These are phyloP conservation scores for Lymantria dispar DNA, from an alignment of 2,888 invertebrate genomes.

Conservation along the genomic window DNA sequence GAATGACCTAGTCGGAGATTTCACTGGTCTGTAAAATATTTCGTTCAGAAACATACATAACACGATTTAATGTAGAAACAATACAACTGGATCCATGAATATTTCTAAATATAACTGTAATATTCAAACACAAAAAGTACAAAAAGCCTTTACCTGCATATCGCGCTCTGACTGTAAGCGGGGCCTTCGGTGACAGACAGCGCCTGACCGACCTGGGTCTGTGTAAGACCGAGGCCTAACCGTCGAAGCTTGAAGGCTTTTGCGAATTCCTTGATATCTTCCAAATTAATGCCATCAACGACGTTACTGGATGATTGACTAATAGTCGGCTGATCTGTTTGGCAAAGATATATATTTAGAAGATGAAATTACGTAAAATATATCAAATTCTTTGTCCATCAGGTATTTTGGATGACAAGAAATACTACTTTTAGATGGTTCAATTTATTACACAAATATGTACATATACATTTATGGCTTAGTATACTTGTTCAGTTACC, in stretches of 20 bases:
- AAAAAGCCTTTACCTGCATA: slow-evolving; percentile 91
- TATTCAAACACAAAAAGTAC: slow-evolving; percentile 1
- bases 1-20: not conserved
- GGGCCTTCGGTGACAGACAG: slow-evolving; percentile 98
- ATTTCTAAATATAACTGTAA: slow-evolving; percentile 4
- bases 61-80: slow-evolving; percentile 1
- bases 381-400: no score
- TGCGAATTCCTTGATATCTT: slow-evolving; percentile 99
- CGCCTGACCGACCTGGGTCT: slow-evolving; percentile 98
- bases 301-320: slow-evolving; percentile 97
- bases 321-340: slow-evolving; percentile 93
- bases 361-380: no score
- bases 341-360: slow-evolving; percentile 9
- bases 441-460: no score
- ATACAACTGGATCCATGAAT: slow-evolving; percentile 1
- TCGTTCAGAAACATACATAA: slow-evolving; percentile 8
- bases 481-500: no score
- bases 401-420: no score
- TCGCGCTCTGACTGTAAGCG: slow-evolving; percentile 99
- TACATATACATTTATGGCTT: no score
- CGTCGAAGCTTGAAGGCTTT: slow-evolving; percentile 97
- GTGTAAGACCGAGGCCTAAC: slow-evolving; percentile 95
- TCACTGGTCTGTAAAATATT: not conserved
- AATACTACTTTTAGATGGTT: no score
- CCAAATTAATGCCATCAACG: slow-evolving; percentile 97